These are phyloP conservation scores for Rosalia funebris DNA, from an alignment of 2,888 invertebrate genomes.

Conservation along the genomic window DNA sequence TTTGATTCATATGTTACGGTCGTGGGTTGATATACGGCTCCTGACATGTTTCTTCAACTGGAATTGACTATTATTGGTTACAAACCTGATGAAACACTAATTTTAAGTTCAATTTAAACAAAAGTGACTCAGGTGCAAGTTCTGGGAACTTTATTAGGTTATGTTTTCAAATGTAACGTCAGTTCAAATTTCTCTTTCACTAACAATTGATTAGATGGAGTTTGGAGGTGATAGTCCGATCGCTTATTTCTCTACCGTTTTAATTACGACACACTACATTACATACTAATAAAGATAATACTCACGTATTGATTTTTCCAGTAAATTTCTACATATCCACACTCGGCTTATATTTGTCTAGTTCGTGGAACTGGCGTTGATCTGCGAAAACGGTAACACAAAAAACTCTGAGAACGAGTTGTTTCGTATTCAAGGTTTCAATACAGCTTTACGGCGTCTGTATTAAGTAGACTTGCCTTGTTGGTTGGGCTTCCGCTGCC, in stretches of 20 bases:
- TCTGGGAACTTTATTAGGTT: conserved; percentile 28
- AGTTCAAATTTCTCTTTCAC: conserved; percentile 7
- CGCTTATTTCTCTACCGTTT: too few species aligned
- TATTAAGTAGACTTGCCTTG: conserved; percentile 11
- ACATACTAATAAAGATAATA: not conserved
- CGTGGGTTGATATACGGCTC: conserved; percentile 82
- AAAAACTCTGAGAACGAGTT: not conserved
- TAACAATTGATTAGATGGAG: not conserved
- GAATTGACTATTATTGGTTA: not conserved
- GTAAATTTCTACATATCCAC: conserved; percentile 11
- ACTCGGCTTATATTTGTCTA: conserved; percentile 6
- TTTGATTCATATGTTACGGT: conserved; percentile 77
- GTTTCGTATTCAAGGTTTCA: conserved; percentile 14
- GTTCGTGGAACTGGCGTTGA: not conserved
- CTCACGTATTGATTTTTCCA: conserved; percentile 15
- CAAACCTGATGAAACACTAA: too few species aligned
- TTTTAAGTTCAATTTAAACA: too few species aligned
- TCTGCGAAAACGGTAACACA: not conserved
- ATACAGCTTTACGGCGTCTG: not conserved
- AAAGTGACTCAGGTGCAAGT: conserved; percentile 5
- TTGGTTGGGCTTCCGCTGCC: conserved; percentile 4
- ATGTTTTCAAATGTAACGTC: conserved; percentile 25
- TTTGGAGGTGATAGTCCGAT: not conserved
- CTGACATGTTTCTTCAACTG: conserved; percentile 52
- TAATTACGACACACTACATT: too few species aligned